phyloP scores from a whole-genome alignment of 2,797 vertebrate genomes.

The Chaunax sp. region DNA sequence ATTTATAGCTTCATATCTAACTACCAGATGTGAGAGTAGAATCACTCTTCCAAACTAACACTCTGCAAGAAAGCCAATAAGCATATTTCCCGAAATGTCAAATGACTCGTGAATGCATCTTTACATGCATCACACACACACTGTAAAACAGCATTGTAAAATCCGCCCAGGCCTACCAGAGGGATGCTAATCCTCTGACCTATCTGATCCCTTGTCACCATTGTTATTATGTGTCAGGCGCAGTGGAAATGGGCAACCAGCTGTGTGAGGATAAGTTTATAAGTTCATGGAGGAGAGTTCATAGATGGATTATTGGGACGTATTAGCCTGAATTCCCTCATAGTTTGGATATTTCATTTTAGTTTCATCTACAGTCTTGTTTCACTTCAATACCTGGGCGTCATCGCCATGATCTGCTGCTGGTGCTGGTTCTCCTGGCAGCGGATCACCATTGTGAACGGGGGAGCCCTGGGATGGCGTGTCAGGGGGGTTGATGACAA shows the following conservation, averaged over 20 bases:
- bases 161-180: constrained; percentile 51
- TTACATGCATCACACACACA: constrained; percentile 15
- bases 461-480: constrained; percentile 77
- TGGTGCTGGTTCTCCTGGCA: constrained; percentile 79
- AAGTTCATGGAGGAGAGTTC: constrained; percentile 48
- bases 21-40: not conserved
- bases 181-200: constrained; percentile 68
- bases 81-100: not conserved
- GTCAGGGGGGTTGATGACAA: constrained; percentile 89
- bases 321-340: constrained; percentile 17
- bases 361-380: not conserved
- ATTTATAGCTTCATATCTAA: constrained; percentile 3
- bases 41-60: constrained; percentile 1
- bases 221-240: constrained; percentile 51
- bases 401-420: constrained; percentile 71
- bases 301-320: constrained; percentile 48
- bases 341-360: not conserved
- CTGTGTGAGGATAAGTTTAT: constrained; percentile 62
- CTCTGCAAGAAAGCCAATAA: constrained; percentile 7
- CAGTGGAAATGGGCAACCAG: constrained; percentile 50
- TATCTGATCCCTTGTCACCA: constrained; percentile 63
- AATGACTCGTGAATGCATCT: constrained; percentile 9
- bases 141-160: constrained; percentile 17
- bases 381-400: constrained; percentile 66
- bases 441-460: constrained; percentile 83